A percentile compares a stretch with the other conserved stretches of the same genome.
These are phyloP conservation scores for Cantharis flavilabris DNA, from an alignment of 2,888 invertebrate species.

Conservation along the genomic window DNA sequence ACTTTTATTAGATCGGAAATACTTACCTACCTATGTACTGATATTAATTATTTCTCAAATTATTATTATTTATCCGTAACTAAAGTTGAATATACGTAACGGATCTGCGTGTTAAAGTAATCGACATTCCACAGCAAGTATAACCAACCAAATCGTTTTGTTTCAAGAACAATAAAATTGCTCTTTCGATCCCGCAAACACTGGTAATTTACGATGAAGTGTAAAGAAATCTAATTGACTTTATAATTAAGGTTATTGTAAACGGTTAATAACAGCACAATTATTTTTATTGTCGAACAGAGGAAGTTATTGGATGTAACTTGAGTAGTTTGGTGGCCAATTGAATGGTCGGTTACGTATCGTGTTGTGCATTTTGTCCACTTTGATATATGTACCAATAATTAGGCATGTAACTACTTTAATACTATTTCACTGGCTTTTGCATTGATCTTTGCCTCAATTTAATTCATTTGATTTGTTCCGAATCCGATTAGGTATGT, in stretches of 20 bases:
- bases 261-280: conserved; percentile 10
- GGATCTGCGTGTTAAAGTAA: background rate
- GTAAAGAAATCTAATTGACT: conserved; percentile 16
- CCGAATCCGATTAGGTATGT: conserved; percentile 10
- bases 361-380: background rate
- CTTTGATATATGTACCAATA: conserved; percentile 10
- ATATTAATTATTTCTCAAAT: background rate
- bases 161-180: background rate
- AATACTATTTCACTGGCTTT: conserved; percentile 3
- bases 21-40: background rate
- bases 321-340: background rate
- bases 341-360: background rate
- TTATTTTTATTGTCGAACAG: conserved; percentile 7
- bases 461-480: conserved; percentile 13
- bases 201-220: conserved; percentile 9
- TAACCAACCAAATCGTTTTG: background rate
- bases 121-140: background rate
- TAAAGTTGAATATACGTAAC: background rate
- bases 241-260: conserved; percentile 15
- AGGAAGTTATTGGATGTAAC: background rate
- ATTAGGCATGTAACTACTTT: conserved; percentile 15
- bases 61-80: background rate
- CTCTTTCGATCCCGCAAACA: background rate
- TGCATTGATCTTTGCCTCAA: conserved; percentile 10
- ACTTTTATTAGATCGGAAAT: background rate